phyloP scores from a whole-genome alignment of 92 coral and sea anemone genomes.

The Porites cylindrica region DNA sequence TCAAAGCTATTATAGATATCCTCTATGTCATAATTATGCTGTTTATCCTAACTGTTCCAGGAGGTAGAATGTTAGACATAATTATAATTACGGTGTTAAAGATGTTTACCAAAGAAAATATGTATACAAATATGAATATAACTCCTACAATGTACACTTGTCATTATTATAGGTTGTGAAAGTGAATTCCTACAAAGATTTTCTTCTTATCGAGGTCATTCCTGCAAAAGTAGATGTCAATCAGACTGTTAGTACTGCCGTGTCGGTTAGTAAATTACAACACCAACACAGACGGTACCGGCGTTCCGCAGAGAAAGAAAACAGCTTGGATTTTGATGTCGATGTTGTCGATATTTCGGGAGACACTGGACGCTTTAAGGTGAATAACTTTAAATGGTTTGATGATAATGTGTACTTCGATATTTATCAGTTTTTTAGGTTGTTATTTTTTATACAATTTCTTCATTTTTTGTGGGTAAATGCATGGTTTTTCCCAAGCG shows the following conservation, averaged over 20 bases:
- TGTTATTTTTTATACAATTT: neutral
- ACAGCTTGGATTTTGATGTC: neutral
- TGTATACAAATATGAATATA: too few relatives aligned
- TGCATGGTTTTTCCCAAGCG: conserved; percentile 4
- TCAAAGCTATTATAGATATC: neutral
- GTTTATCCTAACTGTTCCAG: neutral
- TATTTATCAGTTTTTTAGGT: neutral
- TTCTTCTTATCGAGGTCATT: too few relatives aligned
- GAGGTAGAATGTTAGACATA: conserved; percentile 15
- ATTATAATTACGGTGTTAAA: conserved; percentile 3
- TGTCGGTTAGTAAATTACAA: too few relatives aligned
- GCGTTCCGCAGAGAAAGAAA: neutral
- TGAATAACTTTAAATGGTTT: neutral
- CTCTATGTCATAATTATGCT: neutral
- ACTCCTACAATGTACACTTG: too few relatives aligned
- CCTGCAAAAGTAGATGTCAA: too few relatives aligned
- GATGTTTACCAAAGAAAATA: neutral
- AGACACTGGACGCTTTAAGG: conserved; percentile 13
- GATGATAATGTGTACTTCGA: conserved; percentile 4
- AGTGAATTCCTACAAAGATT: too few relatives aligned
- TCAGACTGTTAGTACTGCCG: too few relatives aligned
- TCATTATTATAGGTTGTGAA: too few relatives aligned
- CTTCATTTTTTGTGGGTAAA: conserved; percentile 1
- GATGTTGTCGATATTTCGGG: neutral
- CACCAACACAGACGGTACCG: too few relatives aligned